Percentiles rank a stretch among this genome's conserved stretches.
Conservation (phyloP, 2,797 vertebrate genomes). For the Vipera ursinii region DNA sequence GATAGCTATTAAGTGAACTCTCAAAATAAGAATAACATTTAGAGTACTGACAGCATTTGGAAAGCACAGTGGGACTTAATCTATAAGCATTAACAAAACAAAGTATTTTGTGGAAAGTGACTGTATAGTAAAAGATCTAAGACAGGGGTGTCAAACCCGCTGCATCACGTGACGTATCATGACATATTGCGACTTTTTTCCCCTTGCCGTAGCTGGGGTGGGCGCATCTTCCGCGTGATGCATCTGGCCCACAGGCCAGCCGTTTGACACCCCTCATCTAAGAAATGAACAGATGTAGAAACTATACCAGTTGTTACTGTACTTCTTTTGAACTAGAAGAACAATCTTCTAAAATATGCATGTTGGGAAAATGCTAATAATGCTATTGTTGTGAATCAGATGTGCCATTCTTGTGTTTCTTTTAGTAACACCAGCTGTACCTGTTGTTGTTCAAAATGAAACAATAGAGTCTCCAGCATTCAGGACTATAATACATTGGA, state of each 20-base stretch:
- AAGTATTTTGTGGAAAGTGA: neutral
- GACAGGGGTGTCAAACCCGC: too few relatives aligned
- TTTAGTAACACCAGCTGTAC: conserved; percentile 81
- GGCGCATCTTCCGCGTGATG: too few relatives aligned
- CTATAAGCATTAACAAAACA: neutral
- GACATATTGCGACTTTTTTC: too few relatives aligned
- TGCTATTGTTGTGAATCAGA: neutral
- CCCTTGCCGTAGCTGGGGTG: too few relatives aligned
- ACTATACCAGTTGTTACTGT: neutral
- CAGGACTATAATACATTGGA: conserved; percentile 74
- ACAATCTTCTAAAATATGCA: neutral
- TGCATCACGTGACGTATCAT: accelerated
- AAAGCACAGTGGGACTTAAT: neutral
- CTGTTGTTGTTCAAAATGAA: conserved; percentile 60
- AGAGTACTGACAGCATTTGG: neutral
- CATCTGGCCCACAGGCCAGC: too few relatives aligned
- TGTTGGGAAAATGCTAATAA: too few relatives aligned
- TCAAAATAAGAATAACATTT: neutral
- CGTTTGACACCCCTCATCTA: too few relatives aligned
- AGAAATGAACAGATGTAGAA: neutral
- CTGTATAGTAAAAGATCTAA: neutral
- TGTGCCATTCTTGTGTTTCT: conserved; percentile 16
- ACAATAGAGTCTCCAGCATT: conserved; percentile 62
- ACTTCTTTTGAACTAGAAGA: neutral
- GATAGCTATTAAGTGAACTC: neutral